phyloP scores from a whole-genome alignment of 1,140 invertebrate genomes.

The Vollenhovia emeryi region DNA sequence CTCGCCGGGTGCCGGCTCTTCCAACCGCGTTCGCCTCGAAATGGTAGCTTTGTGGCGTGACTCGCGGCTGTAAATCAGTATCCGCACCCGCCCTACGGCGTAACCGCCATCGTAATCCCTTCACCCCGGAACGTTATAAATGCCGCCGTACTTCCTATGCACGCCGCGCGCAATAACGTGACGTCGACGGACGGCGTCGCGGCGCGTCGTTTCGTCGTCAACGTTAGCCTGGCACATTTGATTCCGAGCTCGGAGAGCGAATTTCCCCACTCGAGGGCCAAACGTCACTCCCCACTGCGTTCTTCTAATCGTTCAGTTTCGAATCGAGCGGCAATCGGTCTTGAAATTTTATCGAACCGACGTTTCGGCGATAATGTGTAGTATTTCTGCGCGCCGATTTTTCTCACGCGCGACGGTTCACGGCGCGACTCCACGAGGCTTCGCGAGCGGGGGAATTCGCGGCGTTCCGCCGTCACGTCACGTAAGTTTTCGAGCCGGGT shows the following conservation, averaged over 20 bases:
- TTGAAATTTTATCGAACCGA: not conserved
- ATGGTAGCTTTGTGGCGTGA: slow-evolving; percentile 69
- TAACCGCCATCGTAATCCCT: slow-evolving; percentile 62
- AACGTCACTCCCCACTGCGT: not conserved
- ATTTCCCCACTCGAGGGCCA: not conserved
- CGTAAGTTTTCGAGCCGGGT: slow-evolving; percentile 25
- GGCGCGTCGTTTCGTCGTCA: slow-evolving; percentile 21
- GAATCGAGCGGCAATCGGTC: not conserved
- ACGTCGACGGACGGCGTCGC: slow-evolving; percentile 20
- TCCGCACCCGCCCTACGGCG: slow-evolving; percentile 61
- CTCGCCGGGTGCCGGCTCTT: slow-evolving; percentile 10
- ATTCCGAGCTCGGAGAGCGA: slow-evolving; percentile 21
- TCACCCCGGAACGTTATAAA: slow-evolving; percentile 46
- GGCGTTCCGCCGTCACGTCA: slow-evolving; percentile 18
- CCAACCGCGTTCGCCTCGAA: slow-evolving; percentile 31
- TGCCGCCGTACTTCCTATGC: slow-evolving; percentile 43
- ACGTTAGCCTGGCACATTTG: slow-evolving; percentile 41
- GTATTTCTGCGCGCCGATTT: not conserved
- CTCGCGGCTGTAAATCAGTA: slow-evolving; percentile 74
- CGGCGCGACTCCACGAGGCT: not conserved
- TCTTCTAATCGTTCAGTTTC: not conserved
- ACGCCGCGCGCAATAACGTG: slow-evolving; percentile 41
- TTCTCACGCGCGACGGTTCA: not conserved
- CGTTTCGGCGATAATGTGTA: not conserved
- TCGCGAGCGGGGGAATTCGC: slow-evolving; percentile 18